Evolutionary conservation across 2,888 invertebrate species (phyloP), one percentile per base, ranked within the genome.

Genomic region (Parnassius glacialis): DNA sequence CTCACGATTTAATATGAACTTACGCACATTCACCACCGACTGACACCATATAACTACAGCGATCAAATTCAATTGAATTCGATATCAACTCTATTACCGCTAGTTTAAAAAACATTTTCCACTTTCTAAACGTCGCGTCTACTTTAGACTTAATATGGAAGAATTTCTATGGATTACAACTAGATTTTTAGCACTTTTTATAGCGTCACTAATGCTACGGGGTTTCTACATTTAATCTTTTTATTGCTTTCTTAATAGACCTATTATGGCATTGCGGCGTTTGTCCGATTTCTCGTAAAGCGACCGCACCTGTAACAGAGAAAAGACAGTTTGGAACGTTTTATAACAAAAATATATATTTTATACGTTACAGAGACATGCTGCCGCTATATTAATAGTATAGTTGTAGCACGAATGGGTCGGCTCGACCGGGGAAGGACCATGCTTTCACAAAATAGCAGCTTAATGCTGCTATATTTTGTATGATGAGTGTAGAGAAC

Each of bases 211-310:
- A 70, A 52, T 56, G 44, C 74, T 83, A 87, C 73, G 87, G 90
- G 90, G 90, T 89, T 90, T 84, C 79, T 83, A 84, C 62, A 73
- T 79, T 81, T 74, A 74, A 73, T 53, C 10, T 20, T 73, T 76
- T 84, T 90, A 90, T 90, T 90, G 88, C 88, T 90, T 88, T 78
- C 72, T 34, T 83, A 84, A 84, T 88, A 87, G 83, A 87, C 83
- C 80, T 81, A 77, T 78, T 75, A 79, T 75, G 77, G 80, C 77
- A 79, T 73, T 68, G 70, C 69, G 70, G 68, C 69, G 65, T 67
- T 72, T 66, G 68, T 60, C 68, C 65, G 67, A 67, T 68, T 48
- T 13, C 48, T 13, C 69, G 68, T 68, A 64, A 72, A 71, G 60
- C 61, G 67, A 66, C 69, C 65, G 67, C 70, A 74, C 74, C 85